Evolutionary conservation across 2,797 vertebrate species (phyloP), one percentile per base, ranked within the genome.

Genomic region (Clarias platycephalus): DNA sequence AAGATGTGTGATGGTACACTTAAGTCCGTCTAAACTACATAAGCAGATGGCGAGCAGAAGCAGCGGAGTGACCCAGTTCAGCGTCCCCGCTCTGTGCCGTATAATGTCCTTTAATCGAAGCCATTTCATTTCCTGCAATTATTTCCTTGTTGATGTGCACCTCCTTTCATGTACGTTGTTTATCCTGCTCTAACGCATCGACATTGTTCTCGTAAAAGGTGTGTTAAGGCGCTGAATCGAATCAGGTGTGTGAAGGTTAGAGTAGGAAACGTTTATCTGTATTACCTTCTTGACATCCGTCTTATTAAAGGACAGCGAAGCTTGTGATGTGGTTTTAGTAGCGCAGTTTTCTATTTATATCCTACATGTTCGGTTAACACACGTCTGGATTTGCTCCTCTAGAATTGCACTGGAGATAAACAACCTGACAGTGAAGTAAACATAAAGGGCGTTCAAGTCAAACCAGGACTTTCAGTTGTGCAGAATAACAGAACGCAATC

Each of bases 101-200:
- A 58, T 77, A 77, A 77, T 77, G 58, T 31, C 60, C 75, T 60
- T 62, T 78, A 37, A 78, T 62, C 55, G 37, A 40, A 78, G 28
- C 9, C 53, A 20, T 34, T 40, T 78, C 20, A 37, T 62, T 62
- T n/a, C 22, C 57, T 16, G 75, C 34, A 24, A 5, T 78, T 60
- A 62, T 37, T 78, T 60, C 60, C 57, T 40, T 78, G 53, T 34
- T 34, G 75, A 40, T 57, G n/a, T 37, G 31, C 57, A 40, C 75
- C n/a, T 58, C 55, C 75, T 60, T 77, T 77, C 55, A 62, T 57
- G 74, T 74, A 28, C 44, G 26, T 44, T 74, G 71, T 75, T 75
- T 62, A 77, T 77, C 22, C 75, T 16, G 31, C 31, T 37, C 24
- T 37, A 60, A 37, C 57, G 16, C 31, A n/a, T 77, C 31, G 0